phyloP scores from a whole-genome alignment of 2,888 invertebrate genomes.

The Nomada fucata region DNA sequence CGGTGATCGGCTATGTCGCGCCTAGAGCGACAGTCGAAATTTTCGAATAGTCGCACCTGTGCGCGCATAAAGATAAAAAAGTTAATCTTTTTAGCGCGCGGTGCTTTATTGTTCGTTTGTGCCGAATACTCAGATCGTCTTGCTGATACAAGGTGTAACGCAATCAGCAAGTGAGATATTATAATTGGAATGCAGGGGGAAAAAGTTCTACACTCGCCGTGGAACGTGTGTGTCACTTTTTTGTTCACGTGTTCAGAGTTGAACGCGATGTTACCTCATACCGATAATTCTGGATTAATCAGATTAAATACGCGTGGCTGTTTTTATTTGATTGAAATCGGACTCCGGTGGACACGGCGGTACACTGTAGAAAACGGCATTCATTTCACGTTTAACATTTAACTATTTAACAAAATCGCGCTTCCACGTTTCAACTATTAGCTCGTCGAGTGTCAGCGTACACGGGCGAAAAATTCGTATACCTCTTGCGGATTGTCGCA shows the following conservation, averaged over 20 bases:
- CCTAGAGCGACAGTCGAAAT: neutral
- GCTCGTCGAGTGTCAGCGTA: no score
- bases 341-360: no score
- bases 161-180: neutral
- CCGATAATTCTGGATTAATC: no score
- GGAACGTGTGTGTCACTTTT: no score
- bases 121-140: neutral
- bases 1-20: constrained; percentile 1
- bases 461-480: neutral
- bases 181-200: neutral
- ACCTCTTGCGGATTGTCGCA: neutral
- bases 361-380: no score
- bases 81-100: neutral
- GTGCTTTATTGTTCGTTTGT: neutral
- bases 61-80: neutral
- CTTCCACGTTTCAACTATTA: no score
- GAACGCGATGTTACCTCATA: no score
- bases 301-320: no score
- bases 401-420: no score
- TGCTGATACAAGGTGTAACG: neutral
- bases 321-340: no score
- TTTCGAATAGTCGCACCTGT: neutral
- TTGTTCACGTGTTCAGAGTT: no score
- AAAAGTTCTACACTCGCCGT: neutral
- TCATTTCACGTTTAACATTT: no score